These are phyloP conservation scores for Semnopithecus entellus DNA, from an alignment of 2,113 vertebrate species.

Conservation along the genomic window DNA sequence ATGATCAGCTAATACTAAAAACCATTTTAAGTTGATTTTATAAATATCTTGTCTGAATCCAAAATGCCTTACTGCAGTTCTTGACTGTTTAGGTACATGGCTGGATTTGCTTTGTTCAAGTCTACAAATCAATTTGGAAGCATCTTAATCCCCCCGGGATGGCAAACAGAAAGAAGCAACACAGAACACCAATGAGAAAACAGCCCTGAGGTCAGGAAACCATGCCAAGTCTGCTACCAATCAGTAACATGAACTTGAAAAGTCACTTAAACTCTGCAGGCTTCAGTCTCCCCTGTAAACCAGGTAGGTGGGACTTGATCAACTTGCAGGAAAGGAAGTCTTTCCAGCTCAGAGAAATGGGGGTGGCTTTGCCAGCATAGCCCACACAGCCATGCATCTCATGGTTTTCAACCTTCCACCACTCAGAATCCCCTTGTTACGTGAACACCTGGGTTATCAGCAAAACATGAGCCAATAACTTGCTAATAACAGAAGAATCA, in stretches of 20 bases:
- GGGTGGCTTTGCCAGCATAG: accelerated
- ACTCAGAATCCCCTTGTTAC: accelerated
- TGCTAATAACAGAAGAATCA: accelerated
- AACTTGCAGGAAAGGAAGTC: background rate
- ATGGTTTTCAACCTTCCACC: accelerated
- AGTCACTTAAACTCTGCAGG: accelerated
- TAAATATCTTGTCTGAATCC: accelerated
- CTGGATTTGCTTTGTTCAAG: accelerated
- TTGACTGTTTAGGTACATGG: accelerated
- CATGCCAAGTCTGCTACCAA: accelerated
- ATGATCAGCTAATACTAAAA: background rate
- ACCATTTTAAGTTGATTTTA: accelerated
- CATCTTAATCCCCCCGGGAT: accelerated
- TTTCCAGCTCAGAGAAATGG: no score
- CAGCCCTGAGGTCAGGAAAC: accelerated
- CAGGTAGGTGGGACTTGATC: accelerated
- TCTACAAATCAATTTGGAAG: no score
- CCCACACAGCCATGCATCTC: accelerated
- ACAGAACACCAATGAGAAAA: accelerated
- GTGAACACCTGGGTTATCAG: accelerated
- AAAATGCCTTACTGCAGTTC: accelerated
- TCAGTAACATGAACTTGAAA: accelerated
- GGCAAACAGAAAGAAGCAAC: accelerated
- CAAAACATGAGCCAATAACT: background rate
- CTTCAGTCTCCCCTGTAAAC: background rate